Percentiles rank a stretch among this genome's conserved stretches.
Evolutionary conservation across 2,888 invertebrate species (phyloP).

Genomic region (Spodoptera exigua): DNA sequence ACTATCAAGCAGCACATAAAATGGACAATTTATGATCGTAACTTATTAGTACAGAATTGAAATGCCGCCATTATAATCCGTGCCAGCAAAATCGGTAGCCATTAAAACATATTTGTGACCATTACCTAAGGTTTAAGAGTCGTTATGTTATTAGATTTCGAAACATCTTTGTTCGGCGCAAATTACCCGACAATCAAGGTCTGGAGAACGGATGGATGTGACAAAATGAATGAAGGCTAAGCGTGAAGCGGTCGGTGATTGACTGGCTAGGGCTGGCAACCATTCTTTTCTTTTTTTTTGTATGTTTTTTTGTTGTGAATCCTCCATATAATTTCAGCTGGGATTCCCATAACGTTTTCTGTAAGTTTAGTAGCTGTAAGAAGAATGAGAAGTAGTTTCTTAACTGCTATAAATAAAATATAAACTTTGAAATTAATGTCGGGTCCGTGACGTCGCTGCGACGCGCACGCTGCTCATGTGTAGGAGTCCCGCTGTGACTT

Average conservation of each 20-base stretch:
- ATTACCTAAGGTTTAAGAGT: conserved; percentile 47
- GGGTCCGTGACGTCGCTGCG: too few species aligned
- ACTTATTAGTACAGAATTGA: conserved; percentile 42
- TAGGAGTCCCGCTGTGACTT: too few species aligned
- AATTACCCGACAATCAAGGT: conserved; percentile 65
- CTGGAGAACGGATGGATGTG: conserved; percentile 71
- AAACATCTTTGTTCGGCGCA: conserved; percentile 53
- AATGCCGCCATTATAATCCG: conserved; percentile 41
- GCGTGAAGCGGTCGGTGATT: conserved; percentile 47
- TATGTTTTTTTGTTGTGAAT: too few species aligned
- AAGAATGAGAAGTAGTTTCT: too few species aligned
- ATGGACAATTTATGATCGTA: conserved; percentile 37
- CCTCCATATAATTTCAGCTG: too few species aligned
- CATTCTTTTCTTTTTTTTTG: too few species aligned
- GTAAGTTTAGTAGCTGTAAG: too few species aligned
- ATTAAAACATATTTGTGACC: conserved; percentile 44
- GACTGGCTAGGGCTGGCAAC: conserved; percentile 43
- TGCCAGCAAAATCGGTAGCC: conserved; percentile 39
- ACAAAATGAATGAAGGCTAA: conserved; percentile 70
- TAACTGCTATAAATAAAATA: too few species aligned
- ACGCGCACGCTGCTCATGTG: too few species aligned
- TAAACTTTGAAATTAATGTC: too few species aligned
- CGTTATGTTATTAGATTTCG: conserved; percentile 51
- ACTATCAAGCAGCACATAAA: conserved; percentile 20
- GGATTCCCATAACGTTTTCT: too few species aligned